Base-by-base conservation (phyloP, 2,113 vertebrate species). In the Menidia beryllina region DNA sequence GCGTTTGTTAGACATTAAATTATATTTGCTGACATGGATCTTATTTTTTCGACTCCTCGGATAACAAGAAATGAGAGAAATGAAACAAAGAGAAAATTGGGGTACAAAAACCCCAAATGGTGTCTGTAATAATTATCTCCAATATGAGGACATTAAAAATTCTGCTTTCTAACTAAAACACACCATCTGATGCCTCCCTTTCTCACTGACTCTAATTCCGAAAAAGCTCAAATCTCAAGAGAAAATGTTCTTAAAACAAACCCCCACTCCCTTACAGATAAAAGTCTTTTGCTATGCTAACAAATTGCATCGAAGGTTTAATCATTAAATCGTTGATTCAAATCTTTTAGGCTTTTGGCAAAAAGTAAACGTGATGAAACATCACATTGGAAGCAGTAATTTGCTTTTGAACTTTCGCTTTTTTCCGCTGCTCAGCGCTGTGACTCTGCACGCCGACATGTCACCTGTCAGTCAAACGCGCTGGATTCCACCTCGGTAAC, bases 1-100 rank as follows among this genome's bases (percentile, higher is more conserved):
- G 41, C 49, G 39, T 72, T 84, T 69, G 43, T 76, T 78, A 80
- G 83, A 84, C 71, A 83, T 54, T 78, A 53, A 68, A 79, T 13
- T n/a, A 43, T 30, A 24, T 6, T 4, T 5, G 8, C 20, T 36
- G 56, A 66, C 7, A 4, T 41, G 24, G 50, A 43, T 77, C 56
- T 73, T 73, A 57, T 70, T 30, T 41, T 4, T 12, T 20, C 21
- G 26, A 80, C 59, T 53, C 23, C 1, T 38, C 6, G 2, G 36
- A 70, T 41, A 64, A 39, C 23, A 11, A 17, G 3, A 55, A 26
- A 11, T 41, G 41, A 0, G 47, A n/a, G 45, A 30, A 24, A 56
- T 13, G 1, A 56, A 54, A 58, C 19, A 34, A 34, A 58, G 54
- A 72, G 23, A 43, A 64, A 43, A 1, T 21, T 72, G 45, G 82